phyloP scores from a whole-genome alignment of 2,113 vertebrate genomes.

The Callocephalon fimbriatum region DNA sequence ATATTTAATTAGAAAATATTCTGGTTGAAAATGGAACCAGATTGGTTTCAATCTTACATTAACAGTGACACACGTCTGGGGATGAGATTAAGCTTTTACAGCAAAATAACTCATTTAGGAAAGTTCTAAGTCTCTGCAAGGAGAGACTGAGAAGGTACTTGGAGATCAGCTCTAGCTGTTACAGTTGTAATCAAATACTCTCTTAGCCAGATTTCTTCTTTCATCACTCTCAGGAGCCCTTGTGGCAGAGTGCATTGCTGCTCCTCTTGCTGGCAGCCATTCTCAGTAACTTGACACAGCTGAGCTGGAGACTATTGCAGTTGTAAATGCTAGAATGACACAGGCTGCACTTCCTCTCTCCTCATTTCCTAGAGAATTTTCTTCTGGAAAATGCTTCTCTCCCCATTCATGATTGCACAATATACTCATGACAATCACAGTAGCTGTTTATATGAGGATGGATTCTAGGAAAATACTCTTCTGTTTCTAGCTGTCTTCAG shows the following conservation, averaged over 20 bases:
- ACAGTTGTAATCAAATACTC: slow-evolving; percentile 33
- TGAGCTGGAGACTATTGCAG: slow-evolving; percentile 15
- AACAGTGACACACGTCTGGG: neutral
- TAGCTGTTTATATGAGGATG: neutral
- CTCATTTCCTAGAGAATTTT: neutral
- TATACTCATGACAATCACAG: neutral
- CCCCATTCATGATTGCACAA: neutral
- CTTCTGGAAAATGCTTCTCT: neutral
- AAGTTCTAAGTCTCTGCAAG: neutral
- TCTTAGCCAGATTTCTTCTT: slow-evolving; percentile 54
- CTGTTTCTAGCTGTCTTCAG: slow-evolving; percentile 5
- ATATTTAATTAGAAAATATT: neutral
- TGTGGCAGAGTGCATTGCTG: slow-evolving; percentile 5
- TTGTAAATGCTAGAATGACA: neutral
- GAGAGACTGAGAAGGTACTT: neutral
- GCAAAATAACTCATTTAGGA: neutral
- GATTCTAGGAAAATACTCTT: slow-evolving; percentile 25
- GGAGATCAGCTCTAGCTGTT: slow-evolving; percentile 23
- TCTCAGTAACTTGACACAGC: slow-evolving; percentile 24
- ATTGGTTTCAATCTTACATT: neutral
- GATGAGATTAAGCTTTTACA: neutral
- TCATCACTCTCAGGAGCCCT: slow-evolving; percentile 43
- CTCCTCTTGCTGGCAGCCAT: slow-evolving; percentile 34
- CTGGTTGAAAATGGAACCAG: neutral
- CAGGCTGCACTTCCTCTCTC: neutral